Evolutionary conservation across 2,797 vertebrate genomes (phyloP), one percentile per base, ranked within the genome.

Genomic region (Muraenolepis orangiensis): DNA sequence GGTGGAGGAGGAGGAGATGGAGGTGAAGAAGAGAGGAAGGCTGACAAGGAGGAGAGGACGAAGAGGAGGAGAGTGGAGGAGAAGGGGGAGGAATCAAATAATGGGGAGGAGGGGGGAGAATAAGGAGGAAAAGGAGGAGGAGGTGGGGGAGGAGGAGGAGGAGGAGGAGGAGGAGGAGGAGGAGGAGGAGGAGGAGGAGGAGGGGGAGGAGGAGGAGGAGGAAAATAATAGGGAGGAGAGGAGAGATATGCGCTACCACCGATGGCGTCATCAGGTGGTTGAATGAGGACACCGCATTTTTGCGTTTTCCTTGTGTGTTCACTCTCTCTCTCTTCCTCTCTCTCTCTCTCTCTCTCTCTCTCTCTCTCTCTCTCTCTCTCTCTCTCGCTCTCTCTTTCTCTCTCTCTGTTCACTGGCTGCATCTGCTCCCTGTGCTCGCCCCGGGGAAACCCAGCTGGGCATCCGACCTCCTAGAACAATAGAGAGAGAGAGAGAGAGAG

Each of bases 21-120:
- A 31, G 29, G 38, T n/a, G 36, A 76, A 40, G 74, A 73, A 42
- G 73, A 75, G 40, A 75, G 66, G 67, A 76, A 4, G 75, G 34
- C 69, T 32, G 3, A 34, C 16, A 23, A 28, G 46, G 61, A 32
- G 75, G 66, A 72, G 76, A 64, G 68, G 34, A 70, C 68, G 34
- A 11, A 73, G 64, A 71, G 1, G 38, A 28, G 28, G 69, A 26
- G 38, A n/a, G 6, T 36, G 12, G 73, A 80, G 70, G 3, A 42
- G 76, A 61, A 28, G 28, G 16, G 66, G 36, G 76, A 57, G 72
- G n/a, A n/a, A n/a, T n/a, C n/a, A n/a, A 29, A 71, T 46, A 69
- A 40, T n/a, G n/a, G n/a, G n/a, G n/a, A 18, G 57, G 57, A 61
- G 0, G 23, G 38, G 6, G 36, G 20, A 32, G 20, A 20, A 70